Evolutionary conservation across 2,888 invertebrate genomes (phyloP).

Genomic region (Archips crataeganus): DNA sequence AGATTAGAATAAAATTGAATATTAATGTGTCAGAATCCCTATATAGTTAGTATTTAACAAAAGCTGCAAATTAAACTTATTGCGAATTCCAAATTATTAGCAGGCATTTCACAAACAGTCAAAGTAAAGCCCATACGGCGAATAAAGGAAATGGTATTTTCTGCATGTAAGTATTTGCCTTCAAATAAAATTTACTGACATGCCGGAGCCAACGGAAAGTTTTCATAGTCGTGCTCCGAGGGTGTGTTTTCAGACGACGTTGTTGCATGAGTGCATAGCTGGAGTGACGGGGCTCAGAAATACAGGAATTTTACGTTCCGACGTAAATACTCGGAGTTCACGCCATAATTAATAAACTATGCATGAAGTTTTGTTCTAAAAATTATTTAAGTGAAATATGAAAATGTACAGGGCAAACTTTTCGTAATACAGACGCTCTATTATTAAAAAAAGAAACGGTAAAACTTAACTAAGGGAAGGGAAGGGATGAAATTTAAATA

Average conservation of each 20-base stretch:
- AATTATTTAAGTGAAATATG: neutral
- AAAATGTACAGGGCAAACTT: neutral
- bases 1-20: too few species aligned
- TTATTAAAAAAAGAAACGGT: too few species aligned
- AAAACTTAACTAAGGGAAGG: too few species aligned
- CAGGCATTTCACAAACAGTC: neutral
- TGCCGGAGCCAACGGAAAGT: slow-evolving; percentile 29
- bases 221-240: slow-evolving; percentile 33
- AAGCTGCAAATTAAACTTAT: neutral
- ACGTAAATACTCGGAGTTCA: slow-evolving; percentile 49
- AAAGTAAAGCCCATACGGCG: slow-evolving; percentile 2
- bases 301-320: slow-evolving; percentile 57
- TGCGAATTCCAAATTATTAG: neutral
- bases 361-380: neutral
- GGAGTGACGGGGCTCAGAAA: slow-evolving; percentile 49
- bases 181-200: slow-evolving; percentile 32
- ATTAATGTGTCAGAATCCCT: too few species aligned
- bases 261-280: slow-evolving; percentile 38
- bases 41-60: too few species aligned
- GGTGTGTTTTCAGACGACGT: slow-evolving; percentile 39
- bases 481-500: too few species aligned
- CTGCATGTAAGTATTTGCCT: slow-evolving; percentile 29
- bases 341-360: slow-evolving; percentile 18
- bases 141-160: slow-evolving; percentile 15
- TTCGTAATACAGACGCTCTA: neutral